These are phyloP conservation scores for Pogonophryne albipinna DNA, from an alignment of 2,797 vertebrate genomes.

Conservation along the genomic window DNA sequence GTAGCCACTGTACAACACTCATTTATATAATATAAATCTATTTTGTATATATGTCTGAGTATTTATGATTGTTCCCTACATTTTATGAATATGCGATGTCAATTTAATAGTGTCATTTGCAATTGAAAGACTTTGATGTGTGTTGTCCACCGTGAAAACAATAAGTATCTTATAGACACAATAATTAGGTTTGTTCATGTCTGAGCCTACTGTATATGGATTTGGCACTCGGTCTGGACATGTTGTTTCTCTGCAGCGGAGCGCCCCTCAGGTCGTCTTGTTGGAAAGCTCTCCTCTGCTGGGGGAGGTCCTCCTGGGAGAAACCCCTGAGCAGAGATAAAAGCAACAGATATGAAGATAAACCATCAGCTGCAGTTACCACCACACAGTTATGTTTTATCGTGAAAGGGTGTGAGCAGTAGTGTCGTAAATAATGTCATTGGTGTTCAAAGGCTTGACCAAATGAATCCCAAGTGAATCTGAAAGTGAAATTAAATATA, in stretches of 20 bases:
- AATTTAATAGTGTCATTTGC: no score
- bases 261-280: conserved; percentile 50
- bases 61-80: no score
- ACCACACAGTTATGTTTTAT: conserved; percentile 11
- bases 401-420: conserved; percentile 5
- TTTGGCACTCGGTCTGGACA: conserved; percentile 88
- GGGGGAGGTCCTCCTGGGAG: conserved; percentile 52
- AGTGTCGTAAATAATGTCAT: background rate
- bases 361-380: conserved; percentile 10
- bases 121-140: no score
- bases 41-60: no score
- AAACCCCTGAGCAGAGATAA: conserved; percentile 58
- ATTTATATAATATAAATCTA: no score
- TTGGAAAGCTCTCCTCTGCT: conserved; percentile 56
- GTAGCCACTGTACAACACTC: no score
- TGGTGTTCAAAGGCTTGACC: background rate
- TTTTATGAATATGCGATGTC: no score
- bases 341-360: conserved; percentile 28
- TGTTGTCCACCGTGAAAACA: no score
- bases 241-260: conserved; percentile 49
- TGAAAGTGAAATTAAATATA: conserved; percentile 11
- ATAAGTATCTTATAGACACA: no score
- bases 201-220: conserved; percentile 91
- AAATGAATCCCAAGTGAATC: background rate
- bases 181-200: background rate